Evolutionary conservation across 2,888 invertebrate species (phyloP).

Genomic region (Koerneria pararmatus): DNA sequence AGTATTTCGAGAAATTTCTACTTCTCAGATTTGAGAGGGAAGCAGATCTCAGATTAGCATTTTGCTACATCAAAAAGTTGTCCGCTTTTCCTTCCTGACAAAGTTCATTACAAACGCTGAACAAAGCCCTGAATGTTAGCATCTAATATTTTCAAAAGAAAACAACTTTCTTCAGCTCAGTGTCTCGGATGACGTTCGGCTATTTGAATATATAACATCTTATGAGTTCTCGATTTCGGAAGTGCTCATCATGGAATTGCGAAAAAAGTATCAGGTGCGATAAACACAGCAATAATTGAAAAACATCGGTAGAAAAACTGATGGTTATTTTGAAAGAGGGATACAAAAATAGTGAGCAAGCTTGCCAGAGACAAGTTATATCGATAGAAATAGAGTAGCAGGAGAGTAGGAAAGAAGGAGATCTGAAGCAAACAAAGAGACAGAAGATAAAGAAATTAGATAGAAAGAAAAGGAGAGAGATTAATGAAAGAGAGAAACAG

Average conservation of each 20-base stretch:
- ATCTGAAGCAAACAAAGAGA: slow-evolving; percentile 8
- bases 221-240: slow-evolving; percentile 58
- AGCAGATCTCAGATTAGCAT: too few species aligned
- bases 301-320: too few species aligned
- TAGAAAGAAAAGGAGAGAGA: not conserved
- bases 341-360: too few species aligned
- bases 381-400: not conserved
- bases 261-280: slow-evolving; percentile 51
- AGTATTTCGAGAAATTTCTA: too few species aligned
- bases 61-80: not conserved
- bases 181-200: slow-evolving; percentile 36
- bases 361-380: too few species aligned
- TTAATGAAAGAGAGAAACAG: not conserved
- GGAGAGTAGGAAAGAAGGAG: not conserved
- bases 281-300: too few species aligned
- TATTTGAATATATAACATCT: slow-evolving; percentile 54
- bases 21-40: too few species aligned
- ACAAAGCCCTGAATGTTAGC: not conserved
- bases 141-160: not conserved
- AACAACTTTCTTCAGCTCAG: not conserved
- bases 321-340: too few species aligned
- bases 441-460: not conserved
- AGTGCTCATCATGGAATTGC: slow-evolving; percentile 43
- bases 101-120: too few species aligned
- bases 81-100: not conserved